Conservation (phyloP, 2,797 vertebrate species). For the Mormyrops boulengeri region DNA sequence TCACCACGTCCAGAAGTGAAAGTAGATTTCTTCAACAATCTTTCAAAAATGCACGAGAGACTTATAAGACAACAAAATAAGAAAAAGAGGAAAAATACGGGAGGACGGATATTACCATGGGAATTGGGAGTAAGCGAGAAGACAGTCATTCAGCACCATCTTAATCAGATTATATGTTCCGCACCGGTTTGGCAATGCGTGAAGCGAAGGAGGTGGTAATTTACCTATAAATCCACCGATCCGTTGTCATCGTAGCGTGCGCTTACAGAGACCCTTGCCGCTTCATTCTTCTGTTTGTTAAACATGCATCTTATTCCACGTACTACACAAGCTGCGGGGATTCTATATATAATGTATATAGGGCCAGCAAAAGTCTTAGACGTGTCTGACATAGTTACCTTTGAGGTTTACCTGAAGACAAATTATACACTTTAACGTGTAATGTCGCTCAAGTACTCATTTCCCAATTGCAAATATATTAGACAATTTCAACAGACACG, state of each 20-base stretch:
- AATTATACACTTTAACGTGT: neutral
- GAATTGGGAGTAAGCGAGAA: slow-evolving; percentile 70
- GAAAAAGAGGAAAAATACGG: slow-evolving; percentile 57
- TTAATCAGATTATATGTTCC: slow-evolving; percentile 56
- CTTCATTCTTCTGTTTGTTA: neutral
- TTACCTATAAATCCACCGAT: slow-evolving; percentile 19
- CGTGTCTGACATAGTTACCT: neutral
- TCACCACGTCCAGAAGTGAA: slow-evolving; percentile 55
- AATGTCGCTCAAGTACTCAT: neutral
- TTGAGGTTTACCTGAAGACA: neutral
- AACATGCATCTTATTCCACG: neutral
- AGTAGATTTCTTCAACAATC: neutral
- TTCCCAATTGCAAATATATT: neutral
- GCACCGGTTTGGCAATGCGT: slow-evolving; percentile 38
- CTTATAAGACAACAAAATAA: neutral
- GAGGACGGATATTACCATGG: slow-evolving; percentile 80
- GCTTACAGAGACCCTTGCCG: neutral
- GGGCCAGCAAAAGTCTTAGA: neutral
- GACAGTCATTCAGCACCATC: slow-evolving; percentile 48
- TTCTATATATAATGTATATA: neutral
- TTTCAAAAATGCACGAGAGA: neutral
- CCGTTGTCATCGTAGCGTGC: neutral
- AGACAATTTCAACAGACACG: neutral
- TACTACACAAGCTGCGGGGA: neutral
- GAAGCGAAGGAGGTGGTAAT: slow-evolving; percentile 26